phyloP scores from a whole-genome alignment of 1,140 invertebrate species.

The Ips typographus region DNA sequence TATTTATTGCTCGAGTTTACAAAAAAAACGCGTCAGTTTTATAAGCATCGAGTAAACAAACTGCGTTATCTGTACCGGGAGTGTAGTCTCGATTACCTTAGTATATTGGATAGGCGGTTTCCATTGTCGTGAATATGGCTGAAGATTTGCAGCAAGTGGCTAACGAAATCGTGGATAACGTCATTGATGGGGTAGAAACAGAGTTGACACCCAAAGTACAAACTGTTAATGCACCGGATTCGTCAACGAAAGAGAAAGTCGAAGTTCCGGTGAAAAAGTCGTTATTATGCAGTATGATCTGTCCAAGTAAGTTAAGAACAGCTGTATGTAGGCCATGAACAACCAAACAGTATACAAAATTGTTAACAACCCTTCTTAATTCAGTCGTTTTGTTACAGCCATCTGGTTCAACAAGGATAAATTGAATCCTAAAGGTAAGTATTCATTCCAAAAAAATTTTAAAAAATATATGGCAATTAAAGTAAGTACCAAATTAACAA shows the following conservation, averaged over 20 bases:
- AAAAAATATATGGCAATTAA: no score
- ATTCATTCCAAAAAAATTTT: background rate
- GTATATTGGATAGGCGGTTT: no score
- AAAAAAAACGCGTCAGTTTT: no score
- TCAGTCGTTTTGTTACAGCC: background rate
- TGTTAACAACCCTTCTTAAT: no score
- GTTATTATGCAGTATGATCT: slow-evolving; percentile 42
- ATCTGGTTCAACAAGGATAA: background rate
- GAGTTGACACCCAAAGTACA: slow-evolving; percentile 31
- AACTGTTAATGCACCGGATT: slow-evolving; percentile 7
- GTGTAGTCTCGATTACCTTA: no score
- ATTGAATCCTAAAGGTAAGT: slow-evolving; percentile 11
- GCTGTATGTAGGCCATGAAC: background rate
- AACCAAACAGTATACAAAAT: no score
- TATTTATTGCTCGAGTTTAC: no score
- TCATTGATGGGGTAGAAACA: slow-evolving; percentile 38
- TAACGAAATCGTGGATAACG: slow-evolving; percentile 42
- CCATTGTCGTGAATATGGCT: slow-evolving; percentile 11
- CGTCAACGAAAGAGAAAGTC: background rate
- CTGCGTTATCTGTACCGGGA: no score
- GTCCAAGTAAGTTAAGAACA: slow-evolving; percentile 41
- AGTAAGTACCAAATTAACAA: background rate
- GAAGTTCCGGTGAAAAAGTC: slow-evolving; percentile 35
- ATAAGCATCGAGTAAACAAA: no score
- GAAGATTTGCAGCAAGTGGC: slow-evolving; percentile 39